Conservation (phyloP, 1,140 invertebrate genomes). For the Drosophila watanabei region DNA sequence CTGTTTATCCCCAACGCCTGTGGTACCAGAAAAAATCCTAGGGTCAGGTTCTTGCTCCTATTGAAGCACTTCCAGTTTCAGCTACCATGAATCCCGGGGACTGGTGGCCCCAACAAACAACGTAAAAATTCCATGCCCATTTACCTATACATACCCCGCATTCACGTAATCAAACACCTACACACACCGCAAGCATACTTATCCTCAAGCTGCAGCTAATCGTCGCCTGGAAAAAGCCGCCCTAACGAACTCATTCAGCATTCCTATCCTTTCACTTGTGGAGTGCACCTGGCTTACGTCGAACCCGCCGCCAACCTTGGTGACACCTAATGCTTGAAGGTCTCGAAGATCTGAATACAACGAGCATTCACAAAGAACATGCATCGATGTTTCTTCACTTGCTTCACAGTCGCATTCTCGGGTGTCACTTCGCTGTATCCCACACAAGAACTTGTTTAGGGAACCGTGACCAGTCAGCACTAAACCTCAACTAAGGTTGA, state of each 20-base stretch:
- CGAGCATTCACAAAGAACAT: conserved; percentile 33
- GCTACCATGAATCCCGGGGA: not conserved
- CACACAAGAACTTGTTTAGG: not conserved
- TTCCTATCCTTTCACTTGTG: conserved; percentile 5
- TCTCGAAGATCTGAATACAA: conserved; percentile 14
- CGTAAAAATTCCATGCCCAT: not conserved
- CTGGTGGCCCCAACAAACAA: not conserved
- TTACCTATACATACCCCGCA: not conserved
- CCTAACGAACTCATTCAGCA: not conserved
- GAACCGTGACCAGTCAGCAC: not conserved
- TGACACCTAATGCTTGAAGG: not conserved
- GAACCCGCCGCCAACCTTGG: not conserved
- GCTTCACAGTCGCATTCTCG: conserved; percentile 15
- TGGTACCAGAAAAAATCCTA: not conserved
- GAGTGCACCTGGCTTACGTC: conserved; percentile 20
- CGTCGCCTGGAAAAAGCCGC: conserved; percentile 15
- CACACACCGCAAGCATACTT: too few relatives aligned
- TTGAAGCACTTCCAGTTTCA: not conserved
- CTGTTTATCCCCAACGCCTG: not conserved
- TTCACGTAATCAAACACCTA: too few relatives aligned
- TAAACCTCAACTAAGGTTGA: conserved; percentile 10
- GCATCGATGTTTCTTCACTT: conserved; percentile 8
- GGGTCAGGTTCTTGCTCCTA: not conserved
- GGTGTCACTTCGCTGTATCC: conserved; percentile 9
- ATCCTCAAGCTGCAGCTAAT: not conserved